Conservation (phyloP, 53 echinoderm and acorn worm genomes). For the Henricia sp. region DNA sequence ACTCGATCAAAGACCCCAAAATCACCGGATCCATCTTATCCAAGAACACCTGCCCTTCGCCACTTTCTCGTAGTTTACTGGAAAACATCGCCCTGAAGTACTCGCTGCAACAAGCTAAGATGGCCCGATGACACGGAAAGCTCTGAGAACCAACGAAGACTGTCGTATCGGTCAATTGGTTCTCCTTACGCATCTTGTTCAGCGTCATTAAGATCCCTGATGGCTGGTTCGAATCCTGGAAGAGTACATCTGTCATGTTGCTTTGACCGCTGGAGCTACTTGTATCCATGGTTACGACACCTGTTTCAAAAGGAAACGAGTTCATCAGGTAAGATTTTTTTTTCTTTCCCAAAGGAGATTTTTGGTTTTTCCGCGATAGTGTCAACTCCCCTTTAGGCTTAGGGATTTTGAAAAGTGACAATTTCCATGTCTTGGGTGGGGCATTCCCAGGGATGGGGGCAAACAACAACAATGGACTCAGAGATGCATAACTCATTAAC, state of each 20-base stretch:
- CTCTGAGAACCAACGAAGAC: conserved; percentile 48
- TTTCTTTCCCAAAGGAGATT: too few relatives aligned
- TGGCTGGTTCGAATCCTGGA: conserved; percentile 29
- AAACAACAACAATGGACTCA: too few relatives aligned
- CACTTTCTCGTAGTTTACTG: conserved; percentile 76
- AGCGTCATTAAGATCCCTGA: conserved; percentile 44
- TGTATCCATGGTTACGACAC: conserved; percentile 18
- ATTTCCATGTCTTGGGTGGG: too few relatives aligned
- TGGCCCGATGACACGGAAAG: conserved; percentile 80
- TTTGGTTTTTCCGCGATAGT: too few relatives aligned
- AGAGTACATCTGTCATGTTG: conserved; percentile 1
- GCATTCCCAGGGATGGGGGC: too few relatives aligned
- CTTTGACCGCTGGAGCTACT: background rate
- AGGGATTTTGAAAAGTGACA: too few relatives aligned
- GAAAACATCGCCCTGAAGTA: conserved; percentile 92
- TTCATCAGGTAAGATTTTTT: too few relatives aligned
- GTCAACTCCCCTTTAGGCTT: too few relatives aligned
- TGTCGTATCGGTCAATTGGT: conserved; percentile 76
- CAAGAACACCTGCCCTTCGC: conserved; percentile 69
- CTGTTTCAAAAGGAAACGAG: too few relatives aligned
- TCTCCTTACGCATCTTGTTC: conserved; percentile 75
- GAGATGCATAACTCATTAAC: too few relatives aligned
- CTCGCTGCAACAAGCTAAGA: conserved; percentile 82
- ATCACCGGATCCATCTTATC: conserved; percentile 60
- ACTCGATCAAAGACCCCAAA: conserved; percentile 74